phyloP scores from a whole-genome alignment of 2,113 vertebrate genomes.

The Burhinus oedicnemus region DNA sequence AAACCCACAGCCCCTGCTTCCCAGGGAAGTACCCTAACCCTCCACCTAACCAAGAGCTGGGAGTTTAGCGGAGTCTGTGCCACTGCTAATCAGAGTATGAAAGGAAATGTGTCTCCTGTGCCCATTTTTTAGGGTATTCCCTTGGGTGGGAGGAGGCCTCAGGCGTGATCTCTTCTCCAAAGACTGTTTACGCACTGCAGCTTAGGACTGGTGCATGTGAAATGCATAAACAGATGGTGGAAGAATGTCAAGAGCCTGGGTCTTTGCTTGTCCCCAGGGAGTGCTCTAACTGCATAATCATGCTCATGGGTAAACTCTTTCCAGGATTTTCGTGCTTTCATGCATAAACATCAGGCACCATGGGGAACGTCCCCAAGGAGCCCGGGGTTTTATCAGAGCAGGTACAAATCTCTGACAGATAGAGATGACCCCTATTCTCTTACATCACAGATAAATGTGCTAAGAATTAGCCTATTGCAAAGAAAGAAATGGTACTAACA shows the following conservation, averaged over 20 bases:
- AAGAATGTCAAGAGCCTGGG: background rate
- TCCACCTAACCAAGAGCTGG: background rate
- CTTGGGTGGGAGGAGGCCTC: background rate
- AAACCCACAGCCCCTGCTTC: background rate
- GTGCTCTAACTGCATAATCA: background rate
- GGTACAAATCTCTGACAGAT: background rate
- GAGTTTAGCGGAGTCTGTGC: background rate
- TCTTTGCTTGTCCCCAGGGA: background rate
- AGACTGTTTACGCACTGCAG: background rate
- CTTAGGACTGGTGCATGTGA: background rate
- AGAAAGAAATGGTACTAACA: background rate
- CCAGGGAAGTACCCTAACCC: background rate
- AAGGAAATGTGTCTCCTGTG: background rate
- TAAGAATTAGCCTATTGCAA: background rate
- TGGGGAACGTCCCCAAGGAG: background rate
- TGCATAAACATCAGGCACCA: background rate
- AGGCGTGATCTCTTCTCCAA: background rate
- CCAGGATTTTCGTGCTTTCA: background rate
- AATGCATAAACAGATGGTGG: background rate
- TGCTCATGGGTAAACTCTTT: background rate
- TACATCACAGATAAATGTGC: rapidly evolving
- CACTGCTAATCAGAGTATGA: background rate
- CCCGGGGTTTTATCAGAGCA: background rate
- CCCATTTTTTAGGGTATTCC: background rate
- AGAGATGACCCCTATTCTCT: background rate